Evolutionary conservation across 1,140 invertebrate species (phyloP).

Genomic region (Penaeus vannamei): DNA sequence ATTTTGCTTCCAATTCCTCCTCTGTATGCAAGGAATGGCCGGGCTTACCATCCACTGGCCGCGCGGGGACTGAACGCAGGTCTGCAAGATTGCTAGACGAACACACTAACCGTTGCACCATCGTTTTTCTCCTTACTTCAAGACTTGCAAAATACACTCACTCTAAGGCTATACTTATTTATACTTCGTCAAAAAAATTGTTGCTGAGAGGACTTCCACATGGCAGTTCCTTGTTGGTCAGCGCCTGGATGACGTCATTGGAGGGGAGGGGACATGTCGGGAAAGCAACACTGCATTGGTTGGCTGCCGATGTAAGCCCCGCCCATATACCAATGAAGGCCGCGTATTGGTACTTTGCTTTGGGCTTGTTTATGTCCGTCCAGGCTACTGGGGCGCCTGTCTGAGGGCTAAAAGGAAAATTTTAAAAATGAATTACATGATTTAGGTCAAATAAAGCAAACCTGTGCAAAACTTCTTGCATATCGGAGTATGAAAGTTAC

Average conservation of each 20-base stretch:
- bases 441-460: neutral
- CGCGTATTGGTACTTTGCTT: constrained; percentile 52
- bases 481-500: too few relatives aligned
- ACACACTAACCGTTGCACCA: too few relatives aligned
- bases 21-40: too few relatives aligned
- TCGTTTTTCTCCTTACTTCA: neutral
- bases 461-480: too few relatives aligned
- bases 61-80: too few relatives aligned
- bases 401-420: constrained; percentile 4
- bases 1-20: too few relatives aligned
- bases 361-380: constrained; percentile 19
- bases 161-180: neutral
- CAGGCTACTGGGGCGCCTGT: constrained; percentile 11
- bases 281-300: constrained; percentile 39
- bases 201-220: neutral
- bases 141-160: neutral
- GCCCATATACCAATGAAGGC: constrained; percentile 43
- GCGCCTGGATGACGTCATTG: constrained; percentile 6
- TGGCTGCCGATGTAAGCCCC: neutral
- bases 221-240: constrained; percentile 31
- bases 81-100: too few relatives aligned
- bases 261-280: constrained; percentile 14
- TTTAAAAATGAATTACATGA: neutral
- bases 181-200: neutral
- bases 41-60: too few relatives aligned